Conservation (phyloP, 2,113 vertebrate species). For the Chionodraco myersi region DNA sequence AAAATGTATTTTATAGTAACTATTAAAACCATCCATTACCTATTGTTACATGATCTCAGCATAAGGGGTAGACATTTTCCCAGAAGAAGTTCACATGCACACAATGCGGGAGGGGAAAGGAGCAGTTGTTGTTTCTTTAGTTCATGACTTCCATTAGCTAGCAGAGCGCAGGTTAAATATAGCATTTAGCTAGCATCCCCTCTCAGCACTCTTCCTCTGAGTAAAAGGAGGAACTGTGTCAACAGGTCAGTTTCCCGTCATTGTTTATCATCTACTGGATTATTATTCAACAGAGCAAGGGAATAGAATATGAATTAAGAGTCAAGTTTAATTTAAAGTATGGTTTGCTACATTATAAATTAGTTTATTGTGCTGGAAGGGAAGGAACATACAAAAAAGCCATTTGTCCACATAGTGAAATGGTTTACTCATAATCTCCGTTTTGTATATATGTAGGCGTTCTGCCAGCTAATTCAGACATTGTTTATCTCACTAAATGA, state of each 20-base stretch:
- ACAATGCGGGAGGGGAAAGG: background rate
- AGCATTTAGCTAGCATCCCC: constrained; percentile 17
- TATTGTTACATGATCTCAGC: background rate
- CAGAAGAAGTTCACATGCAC: background rate
- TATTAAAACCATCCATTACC: background rate
- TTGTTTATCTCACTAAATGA: background rate
- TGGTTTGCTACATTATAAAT: background rate
- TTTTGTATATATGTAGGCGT: background rate
- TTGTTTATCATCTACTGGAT: constrained; percentile 15
- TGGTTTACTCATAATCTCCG: background rate
- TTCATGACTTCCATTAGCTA: background rate
- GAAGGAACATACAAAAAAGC: background rate
- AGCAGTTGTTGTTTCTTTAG: constrained; percentile 28
- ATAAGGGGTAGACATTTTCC: background rate
- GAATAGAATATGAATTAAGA: background rate
- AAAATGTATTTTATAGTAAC: background rate
- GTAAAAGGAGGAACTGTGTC: constrained; percentile 69
- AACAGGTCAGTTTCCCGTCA: constrained; percentile 66
- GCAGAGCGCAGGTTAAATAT: constrained; percentile 53
- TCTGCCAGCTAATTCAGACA: background rate
- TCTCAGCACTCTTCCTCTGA: constrained; percentile 59
- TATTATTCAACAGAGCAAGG: background rate
- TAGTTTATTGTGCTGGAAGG: background rate
- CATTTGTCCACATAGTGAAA: background rate
- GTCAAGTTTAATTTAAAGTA: background rate